Base-by-base conservation (phyloP, 1,140 invertebrate genomes). In the Metaphire vulgaris region DNA sequence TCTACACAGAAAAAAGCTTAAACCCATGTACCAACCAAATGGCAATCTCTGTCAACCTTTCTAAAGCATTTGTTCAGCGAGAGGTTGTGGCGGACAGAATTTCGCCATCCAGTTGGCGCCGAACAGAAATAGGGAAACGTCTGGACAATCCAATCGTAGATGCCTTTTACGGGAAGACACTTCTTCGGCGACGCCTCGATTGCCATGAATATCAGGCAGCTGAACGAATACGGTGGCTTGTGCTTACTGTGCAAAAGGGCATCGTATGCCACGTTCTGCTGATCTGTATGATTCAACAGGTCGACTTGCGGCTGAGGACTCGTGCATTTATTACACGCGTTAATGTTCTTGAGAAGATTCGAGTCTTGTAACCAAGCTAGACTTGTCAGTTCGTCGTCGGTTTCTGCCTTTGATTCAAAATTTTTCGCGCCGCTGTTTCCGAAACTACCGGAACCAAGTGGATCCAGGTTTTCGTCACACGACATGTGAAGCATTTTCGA, bases 161-260 rank as follows among this genome's bases (percentile, higher is more conserved):
- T 87, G 78, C 28, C 31, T 83, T 96, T 96, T 0, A 98, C 95
- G 0, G 95, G 94, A 73, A 97, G 84, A 2, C 94, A 93, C 83
- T 96, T 92, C 66, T 91, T 90, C 2, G 91, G 89, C 0, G 93
- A 95, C 79, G 94, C 93, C 85, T 98, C 95, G 79, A 97, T 96
- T 28, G 95, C 95, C 95, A 98, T 96, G 87, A 97, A 97, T 81
- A 98, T 98, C 41, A 98, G 89, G 85, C 93, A 96, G 77, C 93
- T 96, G 86, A 93, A 96, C 33, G 95, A 97, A 86, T 95, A 96
- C 31, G 95, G 95, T 64, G 95, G 95, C 86, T 97, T 97, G 67
- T 69, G n/a, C 29, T 70, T 74, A 0, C 1, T 34, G 16, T 33
- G 2, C 16, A n/a, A n/a, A 56, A 28, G 16, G 84, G 68, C 83